Conservation (phyloP, 1,140 invertebrate species). For the Drosophila burlai region DNA sequence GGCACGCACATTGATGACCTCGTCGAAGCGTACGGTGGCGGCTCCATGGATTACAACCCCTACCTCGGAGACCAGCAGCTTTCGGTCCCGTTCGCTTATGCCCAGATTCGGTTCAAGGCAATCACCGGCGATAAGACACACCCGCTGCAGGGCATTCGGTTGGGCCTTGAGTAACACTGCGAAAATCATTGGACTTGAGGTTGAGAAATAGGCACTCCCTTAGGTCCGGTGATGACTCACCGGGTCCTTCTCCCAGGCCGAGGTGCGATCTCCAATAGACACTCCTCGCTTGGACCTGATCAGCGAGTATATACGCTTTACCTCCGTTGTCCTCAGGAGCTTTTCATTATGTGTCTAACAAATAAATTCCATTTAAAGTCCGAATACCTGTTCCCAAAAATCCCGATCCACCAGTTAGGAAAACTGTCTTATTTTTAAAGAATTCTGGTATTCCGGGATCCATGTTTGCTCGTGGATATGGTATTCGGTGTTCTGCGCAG, state of each 20-base stretch:
- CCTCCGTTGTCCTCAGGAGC: conserved; percentile 89
- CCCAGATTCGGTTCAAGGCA: conserved; percentile 88
- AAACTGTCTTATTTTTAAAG: conserved; percentile 50
- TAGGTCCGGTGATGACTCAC: conserved; percentile 31
- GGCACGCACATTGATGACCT: conserved; percentile 89
- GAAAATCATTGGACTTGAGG: conserved; percentile 27
- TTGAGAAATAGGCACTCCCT: no score
- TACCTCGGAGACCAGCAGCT: conserved; percentile 82
- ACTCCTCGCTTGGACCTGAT: conserved; percentile 91
- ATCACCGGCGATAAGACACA: conserved; percentile 86
- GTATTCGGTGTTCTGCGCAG: not conserved
- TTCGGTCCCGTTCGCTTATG: conserved; percentile 87
- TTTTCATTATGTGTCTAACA: conserved; percentile 87
- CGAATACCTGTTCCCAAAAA: conserved; percentile 49
- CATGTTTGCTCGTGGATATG: conserved; percentile 15
- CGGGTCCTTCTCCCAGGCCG: conserved; percentile 87
- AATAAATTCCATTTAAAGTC: not conserved
- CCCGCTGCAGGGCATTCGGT: conserved; percentile 18
- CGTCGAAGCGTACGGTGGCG: conserved; percentile 93
- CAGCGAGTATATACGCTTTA: conserved; percentile 90
- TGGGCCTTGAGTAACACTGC: conserved; percentile 20
- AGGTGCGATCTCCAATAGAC: conserved; percentile 88
- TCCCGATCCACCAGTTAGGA: conserved; percentile 51
- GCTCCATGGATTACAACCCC: conserved; percentile 93
- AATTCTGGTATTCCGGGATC: conserved; percentile 42